These are phyloP conservation scores for Ryuthela nishihirai DNA, from an alignment of 2,888 invertebrate genomes.

Conservation along the genomic window DNA sequence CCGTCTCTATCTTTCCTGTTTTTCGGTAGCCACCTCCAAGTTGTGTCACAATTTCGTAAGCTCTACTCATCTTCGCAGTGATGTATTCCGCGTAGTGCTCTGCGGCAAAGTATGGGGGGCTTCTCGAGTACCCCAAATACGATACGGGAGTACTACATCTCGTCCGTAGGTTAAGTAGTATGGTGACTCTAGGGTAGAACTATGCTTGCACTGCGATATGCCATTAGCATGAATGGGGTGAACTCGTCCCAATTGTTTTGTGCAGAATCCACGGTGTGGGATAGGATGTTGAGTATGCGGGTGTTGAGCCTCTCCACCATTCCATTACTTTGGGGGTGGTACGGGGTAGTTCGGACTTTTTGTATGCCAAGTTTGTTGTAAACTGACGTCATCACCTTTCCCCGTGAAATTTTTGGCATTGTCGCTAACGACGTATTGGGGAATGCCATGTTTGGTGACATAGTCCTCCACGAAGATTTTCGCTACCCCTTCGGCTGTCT, in stretches of 20 bases:
- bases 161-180: neutral
- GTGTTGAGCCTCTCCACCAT: neutral
- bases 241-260: neutral
- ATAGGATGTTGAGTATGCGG: neutral
- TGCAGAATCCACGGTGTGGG: neutral
- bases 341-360: neutral
- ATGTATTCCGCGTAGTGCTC: too few relatives aligned
- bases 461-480: neutral
- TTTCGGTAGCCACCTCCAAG: too few relatives aligned
- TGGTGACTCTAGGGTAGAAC: neutral
- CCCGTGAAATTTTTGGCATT: too few relatives aligned
- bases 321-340: neutral
- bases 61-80: too few relatives aligned
- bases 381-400: neutral
- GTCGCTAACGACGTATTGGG: neutral
- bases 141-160: neutral
- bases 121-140: too few relatives aligned
- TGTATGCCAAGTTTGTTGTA: neutral
- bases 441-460: neutral
- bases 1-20: too few relatives aligned
- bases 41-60: too few relatives aligned
- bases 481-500: too few relatives aligned
- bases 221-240: neutral
- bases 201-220: neutral
- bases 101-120: too few relatives aligned